Evolutionary conservation across 2,113 vertebrate genomes (phyloP).

Genomic region (Polypterus senegalus): DNA sequence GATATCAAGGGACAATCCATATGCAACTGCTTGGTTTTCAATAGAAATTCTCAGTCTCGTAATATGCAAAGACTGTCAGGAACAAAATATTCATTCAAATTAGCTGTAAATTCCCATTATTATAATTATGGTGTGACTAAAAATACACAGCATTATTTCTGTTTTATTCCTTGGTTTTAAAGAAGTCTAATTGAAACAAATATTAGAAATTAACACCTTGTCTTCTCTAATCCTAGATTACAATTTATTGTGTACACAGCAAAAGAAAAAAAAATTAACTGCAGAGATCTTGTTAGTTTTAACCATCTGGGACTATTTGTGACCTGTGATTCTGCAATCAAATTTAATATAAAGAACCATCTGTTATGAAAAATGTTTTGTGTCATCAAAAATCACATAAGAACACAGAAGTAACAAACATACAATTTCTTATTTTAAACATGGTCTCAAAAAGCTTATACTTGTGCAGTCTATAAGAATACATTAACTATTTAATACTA

Average conservation of each 20-base stretch:
- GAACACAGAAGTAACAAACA: neutral
- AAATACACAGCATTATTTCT: constrained; percentile 47
- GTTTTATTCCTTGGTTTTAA: constrained; percentile 49
- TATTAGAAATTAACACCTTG: constrained; percentile 71
- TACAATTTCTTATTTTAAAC: neutral
- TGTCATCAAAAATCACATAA: neutral
- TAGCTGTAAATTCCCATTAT: constrained; percentile 67
- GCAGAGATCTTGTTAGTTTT: constrained; percentile 34
- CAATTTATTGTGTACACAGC: constrained; percentile 63
- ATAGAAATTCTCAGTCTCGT: constrained; percentile 60
- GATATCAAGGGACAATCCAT: constrained; percentile 98
- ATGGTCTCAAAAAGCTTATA: constrained; percentile 7
- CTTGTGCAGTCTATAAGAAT: neutral
- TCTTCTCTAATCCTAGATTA: constrained; percentile 86
- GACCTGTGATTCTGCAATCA: constrained; percentile 22
- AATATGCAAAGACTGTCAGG: constrained; percentile 64
- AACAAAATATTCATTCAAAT: constrained; percentile 80
- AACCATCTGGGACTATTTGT: constrained; percentile 59
- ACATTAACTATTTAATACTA: neutral
- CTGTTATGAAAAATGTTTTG: no score
- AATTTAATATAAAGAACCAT: neutral
- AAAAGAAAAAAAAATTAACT: constrained; percentile 60
- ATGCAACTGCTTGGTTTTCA: constrained; percentile 95
- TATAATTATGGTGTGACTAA: constrained; percentile 31
- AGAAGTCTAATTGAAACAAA: constrained; percentile 53